Evolutionary conservation across 2,797 vertebrate species (phyloP).

Genomic region (Spinibarbus caldwelli): DNA sequence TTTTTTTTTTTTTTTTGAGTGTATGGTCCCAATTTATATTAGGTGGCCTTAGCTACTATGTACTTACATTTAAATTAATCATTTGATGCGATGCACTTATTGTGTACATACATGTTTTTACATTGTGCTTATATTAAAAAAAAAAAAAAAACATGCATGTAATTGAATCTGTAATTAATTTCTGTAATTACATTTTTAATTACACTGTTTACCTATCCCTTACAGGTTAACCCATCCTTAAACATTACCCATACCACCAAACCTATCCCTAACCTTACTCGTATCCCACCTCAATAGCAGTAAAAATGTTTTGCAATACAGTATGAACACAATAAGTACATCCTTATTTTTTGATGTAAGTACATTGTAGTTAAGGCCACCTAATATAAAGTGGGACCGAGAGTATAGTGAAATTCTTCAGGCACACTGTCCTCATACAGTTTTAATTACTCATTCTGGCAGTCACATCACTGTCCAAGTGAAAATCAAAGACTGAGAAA

Average conservation of each 20-base stretch:
- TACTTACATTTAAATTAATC: neutral
- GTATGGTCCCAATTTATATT: neutral
- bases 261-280: neutral
- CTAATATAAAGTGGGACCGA: neutral
- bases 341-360: no score
- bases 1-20: neutral
- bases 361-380: neutral
- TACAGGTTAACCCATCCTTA: no score
- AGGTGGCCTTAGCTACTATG: neutral
- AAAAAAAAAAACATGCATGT: no score
- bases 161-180: no score
- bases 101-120: no score
- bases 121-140: no score
- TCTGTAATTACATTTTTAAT: no score
- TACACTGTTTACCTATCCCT: no score
- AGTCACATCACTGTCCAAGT: slow-evolving; percentile 6
- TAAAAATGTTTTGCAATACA: neutral
- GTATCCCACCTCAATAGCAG: neutral
- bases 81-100: neutral
- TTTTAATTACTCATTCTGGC: neutral
- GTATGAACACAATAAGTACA: neutral
- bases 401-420: neutral
- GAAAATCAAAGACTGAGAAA: slow-evolving; percentile 21
- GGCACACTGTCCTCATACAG: neutral
- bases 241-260: neutral